A percentile compares a stretch with the other conserved stretches of the same genome.
Evolutionary conservation across 2,797 vertebrate genomes (phyloP).

Genomic region (Erithacus rubecula): DNA sequence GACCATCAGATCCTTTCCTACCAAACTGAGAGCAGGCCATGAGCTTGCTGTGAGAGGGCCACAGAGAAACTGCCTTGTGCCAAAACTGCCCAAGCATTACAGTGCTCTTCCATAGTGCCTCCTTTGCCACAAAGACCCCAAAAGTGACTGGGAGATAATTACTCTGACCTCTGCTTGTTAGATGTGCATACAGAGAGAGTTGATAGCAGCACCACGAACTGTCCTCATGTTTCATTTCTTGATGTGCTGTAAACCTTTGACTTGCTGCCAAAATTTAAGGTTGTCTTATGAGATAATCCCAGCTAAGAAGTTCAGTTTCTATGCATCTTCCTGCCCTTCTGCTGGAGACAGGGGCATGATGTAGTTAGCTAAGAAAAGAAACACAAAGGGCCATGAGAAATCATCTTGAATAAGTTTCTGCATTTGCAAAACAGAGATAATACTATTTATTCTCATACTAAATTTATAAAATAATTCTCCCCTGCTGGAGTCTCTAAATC

Average conservation of each 20-base stretch:
- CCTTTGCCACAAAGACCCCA: not conserved
- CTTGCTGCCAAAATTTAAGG: not conserved
- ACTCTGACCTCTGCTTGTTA: not conserved
- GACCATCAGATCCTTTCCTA: not conserved
- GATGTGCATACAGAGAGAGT: not conserved
- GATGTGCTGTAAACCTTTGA: slow-evolving; percentile 29
- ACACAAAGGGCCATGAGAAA: not conserved
- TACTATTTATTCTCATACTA: not conserved
- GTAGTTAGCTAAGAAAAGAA: slow-evolving; percentile 45
- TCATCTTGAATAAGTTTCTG: not conserved
- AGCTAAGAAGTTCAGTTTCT: not conserved
- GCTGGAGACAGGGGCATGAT: not conserved
- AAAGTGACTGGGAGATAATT: slow-evolving; percentile 5
- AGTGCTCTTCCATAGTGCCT: not conserved
- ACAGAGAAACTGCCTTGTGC: not conserved
- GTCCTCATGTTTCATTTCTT: not conserved
- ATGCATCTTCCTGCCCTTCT: slow-evolving; percentile 9
- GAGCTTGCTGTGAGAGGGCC: not conserved
- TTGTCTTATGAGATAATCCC: slow-evolving; percentile 9
- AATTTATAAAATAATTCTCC: slow-evolving; percentile 30
- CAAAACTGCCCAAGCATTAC: not conserved
- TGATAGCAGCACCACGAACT: not conserved
- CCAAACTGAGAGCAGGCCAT: not conserved
- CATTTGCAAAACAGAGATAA: slow-evolving; percentile 28
- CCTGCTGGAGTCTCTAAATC: slow-evolving; percentile 12